These are phyloP conservation scores for Amphilophus citrinellus DNA, from an alignment of 2,113 vertebrate species.

Conservation along the genomic window DNA sequence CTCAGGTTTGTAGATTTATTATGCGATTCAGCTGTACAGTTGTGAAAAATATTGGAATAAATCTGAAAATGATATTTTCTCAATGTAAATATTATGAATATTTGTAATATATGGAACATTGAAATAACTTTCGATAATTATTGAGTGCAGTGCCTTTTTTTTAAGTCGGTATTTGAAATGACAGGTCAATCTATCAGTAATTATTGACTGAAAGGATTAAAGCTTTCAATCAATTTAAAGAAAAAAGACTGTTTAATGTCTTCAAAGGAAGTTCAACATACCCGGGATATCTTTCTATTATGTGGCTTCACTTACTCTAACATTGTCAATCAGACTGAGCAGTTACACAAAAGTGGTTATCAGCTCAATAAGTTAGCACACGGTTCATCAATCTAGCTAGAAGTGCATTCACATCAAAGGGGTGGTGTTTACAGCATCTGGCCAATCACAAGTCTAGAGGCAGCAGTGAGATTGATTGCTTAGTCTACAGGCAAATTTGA, in stretches of 20 bases:
- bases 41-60: conserved; percentile 85
- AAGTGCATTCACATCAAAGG: not conserved
- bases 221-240: not conserved
- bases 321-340: not conserved
- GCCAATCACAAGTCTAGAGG: not conserved
- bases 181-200: not conserved
- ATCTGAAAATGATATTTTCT: conserved; percentile 88
- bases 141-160: conserved; percentile 66
- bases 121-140: conserved; percentile 79
- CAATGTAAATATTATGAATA: conserved; percentile 90
- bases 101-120: conserved; percentile 89
- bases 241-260: not conserved
- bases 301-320: not conserved
- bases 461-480: not conserved
- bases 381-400: not conserved
- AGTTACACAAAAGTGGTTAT: not conserved
- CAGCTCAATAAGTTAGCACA: not conserved
- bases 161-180: not conserved
- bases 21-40: conserved; percentile 85
- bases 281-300: not conserved
- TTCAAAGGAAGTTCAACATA: not conserved
- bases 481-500: not conserved
- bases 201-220: not conserved
- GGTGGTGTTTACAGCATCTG: not conserved
- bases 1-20: conserved; percentile 87